Evolutionary conservation across 2,113 vertebrate species (phyloP).

Genomic region (Pelmatolapia mariae): DNA sequence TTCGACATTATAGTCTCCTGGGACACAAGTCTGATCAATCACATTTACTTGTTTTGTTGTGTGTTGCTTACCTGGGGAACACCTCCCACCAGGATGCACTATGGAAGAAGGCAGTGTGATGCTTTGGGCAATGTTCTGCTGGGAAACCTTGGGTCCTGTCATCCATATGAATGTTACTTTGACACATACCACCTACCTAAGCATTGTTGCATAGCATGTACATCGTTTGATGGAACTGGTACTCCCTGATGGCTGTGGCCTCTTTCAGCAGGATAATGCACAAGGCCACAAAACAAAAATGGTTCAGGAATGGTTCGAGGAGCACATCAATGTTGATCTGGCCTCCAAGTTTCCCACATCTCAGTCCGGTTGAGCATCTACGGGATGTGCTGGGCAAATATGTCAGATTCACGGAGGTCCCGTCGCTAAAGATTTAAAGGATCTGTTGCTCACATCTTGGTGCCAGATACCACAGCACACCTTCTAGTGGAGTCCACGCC

Average conservation of each 20-base stretch:
- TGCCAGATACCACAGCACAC: fast-evolving
- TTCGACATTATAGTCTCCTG: background rate
- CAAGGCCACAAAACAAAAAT: background rate
- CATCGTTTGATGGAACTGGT: fast-evolving
- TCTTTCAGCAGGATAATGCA: background rate
- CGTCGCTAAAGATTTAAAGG: background rate
- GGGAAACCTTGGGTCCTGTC: background rate
- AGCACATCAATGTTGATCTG: background rate
- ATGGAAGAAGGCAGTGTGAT: background rate
- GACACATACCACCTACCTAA: background rate
- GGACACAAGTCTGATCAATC: background rate
- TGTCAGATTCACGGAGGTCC: background rate
- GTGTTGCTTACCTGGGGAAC: background rate
- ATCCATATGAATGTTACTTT: background rate
- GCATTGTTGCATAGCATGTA: background rate
- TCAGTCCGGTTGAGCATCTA: background rate
- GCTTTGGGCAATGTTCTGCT: background rate
- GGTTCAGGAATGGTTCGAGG: background rate
- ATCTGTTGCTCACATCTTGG: background rate
- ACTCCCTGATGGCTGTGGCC: background rate
- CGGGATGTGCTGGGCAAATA: background rate
- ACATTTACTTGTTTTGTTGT: background rate
- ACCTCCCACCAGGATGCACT: fast-evolving
- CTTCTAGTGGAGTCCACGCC: background rate
- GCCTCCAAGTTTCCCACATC: background rate